Conservation (phyloP, 2,797 vertebrate species). For the Gymnoscopelus microlampas region DNA sequence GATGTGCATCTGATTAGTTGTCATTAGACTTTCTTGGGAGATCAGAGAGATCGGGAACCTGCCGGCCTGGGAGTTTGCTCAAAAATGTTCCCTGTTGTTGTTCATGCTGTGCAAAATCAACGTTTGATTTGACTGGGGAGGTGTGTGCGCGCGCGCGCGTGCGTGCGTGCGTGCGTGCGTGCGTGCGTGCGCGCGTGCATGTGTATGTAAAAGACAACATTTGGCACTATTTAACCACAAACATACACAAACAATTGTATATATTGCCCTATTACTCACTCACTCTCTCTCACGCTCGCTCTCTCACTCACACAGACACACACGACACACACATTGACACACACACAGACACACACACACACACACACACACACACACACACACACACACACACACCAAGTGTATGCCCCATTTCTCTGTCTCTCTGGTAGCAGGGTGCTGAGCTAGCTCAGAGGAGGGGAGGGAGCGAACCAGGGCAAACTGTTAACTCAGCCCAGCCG, state of each 20-base stretch:
- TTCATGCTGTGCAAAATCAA: neutral
- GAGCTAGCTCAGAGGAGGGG: conserved; percentile 45
- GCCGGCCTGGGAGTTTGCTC: conserved; percentile 33
- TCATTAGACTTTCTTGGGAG: conserved; percentile 67
- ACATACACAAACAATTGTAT: too few species aligned
- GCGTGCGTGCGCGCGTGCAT: too few species aligned
- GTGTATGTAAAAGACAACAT: too few species aligned
- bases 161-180: neutral
- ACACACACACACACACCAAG: neutral
- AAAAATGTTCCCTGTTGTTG: conserved; percentile 7
- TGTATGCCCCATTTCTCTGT: neutral
- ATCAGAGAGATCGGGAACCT: conserved; percentile 47
- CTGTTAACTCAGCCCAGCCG: conserved; percentile 76
- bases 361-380: neutral
- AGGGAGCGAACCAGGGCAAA: conserved; percentile 64
- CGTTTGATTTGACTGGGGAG: neutral
- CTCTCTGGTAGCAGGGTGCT: neutral
- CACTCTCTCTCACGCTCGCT: too few species aligned
- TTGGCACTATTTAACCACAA: too few species aligned
- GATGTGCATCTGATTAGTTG: conserved; percentile 73
- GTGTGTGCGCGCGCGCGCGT: neutral
- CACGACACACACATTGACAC: too few species aligned
- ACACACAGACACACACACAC: too few species aligned
- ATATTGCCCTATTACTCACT: too few species aligned
- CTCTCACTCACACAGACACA: too few species aligned